Percentiles rank a stretch among this genome's conserved stretches.
phyloP scores from a whole-genome alignment of 2,113 vertebrate species.

The Oreochromis spilurus region DNA sequence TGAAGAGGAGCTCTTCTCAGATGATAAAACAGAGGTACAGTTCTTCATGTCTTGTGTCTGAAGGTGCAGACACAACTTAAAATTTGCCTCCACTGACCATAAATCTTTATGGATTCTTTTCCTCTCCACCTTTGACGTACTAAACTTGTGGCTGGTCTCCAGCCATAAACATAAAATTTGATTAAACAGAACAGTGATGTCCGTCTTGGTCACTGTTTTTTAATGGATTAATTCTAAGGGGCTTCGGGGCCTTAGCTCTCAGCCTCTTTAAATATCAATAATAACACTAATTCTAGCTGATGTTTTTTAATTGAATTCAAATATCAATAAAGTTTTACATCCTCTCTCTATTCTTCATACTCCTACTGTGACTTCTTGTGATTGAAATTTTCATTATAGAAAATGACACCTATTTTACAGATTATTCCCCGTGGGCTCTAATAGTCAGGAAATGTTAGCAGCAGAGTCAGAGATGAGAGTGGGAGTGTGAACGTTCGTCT shows the following conservation, averaged over 20 bases:
- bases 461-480: neutral
- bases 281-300: neutral
- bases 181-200: neutral
- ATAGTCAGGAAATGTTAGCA: neutral
- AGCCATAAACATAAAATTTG: neutral
- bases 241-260: neutral
- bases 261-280: neutral
- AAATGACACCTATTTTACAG: constrained; percentile 12
- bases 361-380: neutral
- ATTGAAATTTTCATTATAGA: neutral
- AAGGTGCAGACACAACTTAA: neutral
- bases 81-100: neutral
- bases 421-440: neutral
- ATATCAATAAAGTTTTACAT: neutral
- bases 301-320: neutral
- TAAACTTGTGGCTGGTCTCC: neutral
- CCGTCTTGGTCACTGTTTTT: neutral
- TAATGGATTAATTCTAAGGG: neutral
- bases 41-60: neutral
- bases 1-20: neutral
- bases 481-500: neutral
- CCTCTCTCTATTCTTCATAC: neutral
- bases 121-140: neutral
- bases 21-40: neutral
- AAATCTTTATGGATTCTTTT: neutral